Conservation (phyloP, 2,113 vertebrate genomes). For the Dermatemys mawii region DNA sequence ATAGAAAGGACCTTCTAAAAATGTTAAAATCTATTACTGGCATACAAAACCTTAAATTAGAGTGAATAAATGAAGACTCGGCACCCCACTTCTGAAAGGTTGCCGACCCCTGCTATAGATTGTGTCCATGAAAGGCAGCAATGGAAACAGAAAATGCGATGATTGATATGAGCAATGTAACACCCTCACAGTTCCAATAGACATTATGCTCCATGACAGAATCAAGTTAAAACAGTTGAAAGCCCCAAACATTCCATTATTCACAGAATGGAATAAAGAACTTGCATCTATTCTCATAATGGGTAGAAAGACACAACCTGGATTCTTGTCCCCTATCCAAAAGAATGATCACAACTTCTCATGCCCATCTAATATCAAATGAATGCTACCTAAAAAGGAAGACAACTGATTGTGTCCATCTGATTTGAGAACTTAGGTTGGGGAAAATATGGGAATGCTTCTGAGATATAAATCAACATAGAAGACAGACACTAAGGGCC, state of each 20-base stretch:
- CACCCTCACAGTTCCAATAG: neutral
- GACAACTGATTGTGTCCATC: neutral
- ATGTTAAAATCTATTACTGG: too few relatives aligned
- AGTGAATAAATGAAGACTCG: too few relatives aligned
- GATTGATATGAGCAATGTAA: neutral
- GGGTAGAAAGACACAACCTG: neutral
- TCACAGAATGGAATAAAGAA: neutral
- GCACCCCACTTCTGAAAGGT: too few relatives aligned
- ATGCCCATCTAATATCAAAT: neutral
- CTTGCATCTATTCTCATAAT: neutral
- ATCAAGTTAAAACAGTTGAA: fast-evolving
- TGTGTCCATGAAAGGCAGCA: neutral
- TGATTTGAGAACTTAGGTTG: neutral
- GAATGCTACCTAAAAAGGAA: neutral
- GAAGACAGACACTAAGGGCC: fast-evolving
- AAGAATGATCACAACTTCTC: neutral
- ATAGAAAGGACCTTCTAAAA: too few relatives aligned
- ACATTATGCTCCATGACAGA: neutral
- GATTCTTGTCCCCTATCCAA: neutral
- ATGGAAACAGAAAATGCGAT: neutral
- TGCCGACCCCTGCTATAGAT: too few relatives aligned
- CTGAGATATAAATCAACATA: neutral
- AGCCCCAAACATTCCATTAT: fast-evolving
- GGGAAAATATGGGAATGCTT: neutral
- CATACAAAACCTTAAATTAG: too few relatives aligned